Evolutionary conservation across 2,797 vertebrate genomes (phyloP).

Genomic region (Typhlichthys subterraneus): DNA sequence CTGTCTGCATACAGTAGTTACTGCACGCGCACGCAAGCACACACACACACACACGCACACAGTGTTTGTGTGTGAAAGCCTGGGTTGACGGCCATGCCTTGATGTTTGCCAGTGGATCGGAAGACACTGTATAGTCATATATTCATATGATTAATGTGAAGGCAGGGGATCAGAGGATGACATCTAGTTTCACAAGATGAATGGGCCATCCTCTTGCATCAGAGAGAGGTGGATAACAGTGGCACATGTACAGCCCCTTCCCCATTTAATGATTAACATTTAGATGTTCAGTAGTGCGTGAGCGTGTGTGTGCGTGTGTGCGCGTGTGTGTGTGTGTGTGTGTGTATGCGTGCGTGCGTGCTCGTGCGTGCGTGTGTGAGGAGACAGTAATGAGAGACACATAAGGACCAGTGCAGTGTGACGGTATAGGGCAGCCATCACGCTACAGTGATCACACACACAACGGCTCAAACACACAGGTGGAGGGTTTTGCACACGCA

Average conservation of each 20-base stretch:
- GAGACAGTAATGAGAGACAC: conserved; percentile 53
- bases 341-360: conserved; percentile 5
- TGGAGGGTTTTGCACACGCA: conserved; percentile 6
- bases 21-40: conserved; percentile 3
- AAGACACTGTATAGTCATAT: conserved; percentile 14
- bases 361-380: background rate
- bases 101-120: conserved; percentile 52
- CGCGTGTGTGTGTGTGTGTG: conserved; percentile 26
- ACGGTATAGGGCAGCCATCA: conserved; percentile 49
- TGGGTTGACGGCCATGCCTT: conserved; percentile 25
- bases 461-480: conserved; percentile 23
- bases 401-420: conserved; percentile 51
- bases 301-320: conserved; percentile 15
- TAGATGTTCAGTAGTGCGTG: conserved; percentile 7
- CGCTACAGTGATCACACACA: conserved; percentile 59
- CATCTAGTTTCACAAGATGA: conserved; percentile 64
- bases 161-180: conserved; percentile 55
- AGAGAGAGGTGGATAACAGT: conserved; percentile 16
- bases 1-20: conserved; percentile 7
- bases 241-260: conserved; percentile 39
- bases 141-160: conserved; percentile 54
- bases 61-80: conserved; percentile 34
- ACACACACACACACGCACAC: conserved; percentile 67
- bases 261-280: conserved; percentile 47
- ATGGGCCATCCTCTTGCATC: conserved; percentile 48